Conservation (phyloP, 2,888 invertebrate genomes). For the Ceriagrion tenellum region DNA sequence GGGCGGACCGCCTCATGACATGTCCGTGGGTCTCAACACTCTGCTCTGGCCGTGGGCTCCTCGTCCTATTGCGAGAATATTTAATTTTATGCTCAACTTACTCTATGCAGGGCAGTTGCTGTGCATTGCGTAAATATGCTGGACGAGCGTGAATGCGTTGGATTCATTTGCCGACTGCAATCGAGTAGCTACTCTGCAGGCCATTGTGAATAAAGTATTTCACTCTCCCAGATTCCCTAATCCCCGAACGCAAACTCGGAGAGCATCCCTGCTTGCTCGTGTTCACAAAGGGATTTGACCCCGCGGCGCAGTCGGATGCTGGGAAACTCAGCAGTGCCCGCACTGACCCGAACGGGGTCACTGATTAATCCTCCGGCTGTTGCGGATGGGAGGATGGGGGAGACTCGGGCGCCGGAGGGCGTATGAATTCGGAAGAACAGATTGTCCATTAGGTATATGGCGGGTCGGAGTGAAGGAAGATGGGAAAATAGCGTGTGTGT, state of each 20-base stretch:
- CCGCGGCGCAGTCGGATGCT: not conserved
- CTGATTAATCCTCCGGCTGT: not conserved
- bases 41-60: not conserved
- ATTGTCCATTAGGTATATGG: not conserved
- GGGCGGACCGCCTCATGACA: not conserved
- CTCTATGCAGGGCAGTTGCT: not conserved
- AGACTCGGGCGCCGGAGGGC: not conserved
- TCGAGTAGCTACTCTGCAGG: not conserved
- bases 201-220: not conserved
- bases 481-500: not conserved
- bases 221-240: not conserved
- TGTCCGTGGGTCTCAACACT: not conserved
- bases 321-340: not conserved
- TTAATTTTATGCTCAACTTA: not conserved
- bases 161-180: not conserved
- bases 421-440: not conserved
- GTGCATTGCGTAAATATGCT: not conserved
- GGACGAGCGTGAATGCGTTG: not conserved
- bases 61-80: not conserved
- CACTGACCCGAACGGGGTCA: not conserved
- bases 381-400: not conserved
- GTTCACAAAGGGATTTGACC: slow-evolving; percentile 29
- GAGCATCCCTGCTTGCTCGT: not conserved
- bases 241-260: not conserved
- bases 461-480: not conserved